These are phyloP conservation scores for Hirtodrosophila histrioides DNA, from an alignment of 2,888 invertebrate species.

Conservation along the genomic window DNA sequence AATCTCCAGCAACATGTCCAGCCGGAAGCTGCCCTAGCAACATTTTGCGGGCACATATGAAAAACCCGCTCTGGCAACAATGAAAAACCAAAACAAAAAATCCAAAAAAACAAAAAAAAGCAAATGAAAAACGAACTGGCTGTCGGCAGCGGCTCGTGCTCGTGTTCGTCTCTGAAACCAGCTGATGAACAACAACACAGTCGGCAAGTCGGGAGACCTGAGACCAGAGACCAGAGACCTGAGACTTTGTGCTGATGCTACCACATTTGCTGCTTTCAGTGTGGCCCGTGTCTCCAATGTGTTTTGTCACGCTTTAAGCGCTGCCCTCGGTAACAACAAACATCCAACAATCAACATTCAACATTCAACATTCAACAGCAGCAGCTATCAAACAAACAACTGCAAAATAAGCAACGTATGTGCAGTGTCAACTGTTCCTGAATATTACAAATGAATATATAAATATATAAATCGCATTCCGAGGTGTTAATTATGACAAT, in stretches of 20 bases:
- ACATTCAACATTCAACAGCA: slow-evolving; percentile 8
- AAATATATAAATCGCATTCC: slow-evolving; percentile 2
- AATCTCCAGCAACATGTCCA: slow-evolving; percentile 54
- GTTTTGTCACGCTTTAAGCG: slow-evolving; percentile 83
- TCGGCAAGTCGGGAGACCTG: slow-evolving; percentile 45
- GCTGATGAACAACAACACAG: slow-evolving; percentile 54
- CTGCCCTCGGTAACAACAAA: slow-evolving; percentile 60
- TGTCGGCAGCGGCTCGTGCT: slow-evolving; percentile 52
- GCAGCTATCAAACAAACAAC: slow-evolving; percentile 10
- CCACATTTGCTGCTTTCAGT: slow-evolving; percentile 82
- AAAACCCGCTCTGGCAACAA: slow-evolving; percentile 63
- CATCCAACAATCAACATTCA: not conserved
- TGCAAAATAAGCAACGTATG: slow-evolving; percentile 57
- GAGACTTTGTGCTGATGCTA: slow-evolving; percentile 82
- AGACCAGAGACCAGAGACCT: slow-evolving; percentile 21
- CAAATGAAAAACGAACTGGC: slow-evolving; percentile 25
- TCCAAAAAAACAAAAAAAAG: slow-evolving; percentile 17
- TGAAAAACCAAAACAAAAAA: slow-evolving; percentile 59
- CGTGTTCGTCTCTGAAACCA: slow-evolving; percentile 47
- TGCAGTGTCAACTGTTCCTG: slow-evolving; percentile 55
- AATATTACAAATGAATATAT: slow-evolving; percentile 28
- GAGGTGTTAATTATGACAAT: slow-evolving; percentile 41
- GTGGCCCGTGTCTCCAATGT: slow-evolving; percentile 84
- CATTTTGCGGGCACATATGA: slow-evolving; percentile 49
- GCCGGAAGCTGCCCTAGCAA: slow-evolving; percentile 72